Evolutionary conservation across 2,797 vertebrate genomes (phyloP), one percentile per base, ranked within the genome.

Genomic region (Lophotriccus pileatus): DNA sequence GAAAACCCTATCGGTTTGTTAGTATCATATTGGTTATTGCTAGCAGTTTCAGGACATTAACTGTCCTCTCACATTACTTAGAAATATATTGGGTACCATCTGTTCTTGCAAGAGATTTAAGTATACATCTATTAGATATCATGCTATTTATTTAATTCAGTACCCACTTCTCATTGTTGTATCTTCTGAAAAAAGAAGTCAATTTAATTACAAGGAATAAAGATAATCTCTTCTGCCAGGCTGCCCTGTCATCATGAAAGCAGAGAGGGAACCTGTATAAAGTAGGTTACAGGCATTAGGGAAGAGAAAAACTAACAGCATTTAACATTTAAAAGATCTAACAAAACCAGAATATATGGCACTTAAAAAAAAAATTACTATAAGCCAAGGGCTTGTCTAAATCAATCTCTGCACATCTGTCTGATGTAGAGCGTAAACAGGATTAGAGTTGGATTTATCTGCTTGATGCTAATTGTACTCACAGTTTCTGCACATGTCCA

Each of bases 321-420:
- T 95, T 96, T 96, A 96, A 97, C 97, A 94, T 97, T 97, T 97
- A 97, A 96, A 97, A 97, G 97, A 89, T 96, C 97, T 95, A 95
- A 96, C 95, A 96, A 96, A 98, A 98, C 89, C 91, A 97, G 96
- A 97, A 95, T 96, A 94, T 94, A 95, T 52, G 92, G 95, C 96
- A 97, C 97, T 98, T 97, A 30, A 97, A 97, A 92, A 97, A 98
- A 98, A 98, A 97, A 97, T 97, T 97, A 98, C 98, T 98, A 97
- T 98, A 98, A 98, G 98, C 98, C 97, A 96, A 98, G 94, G 94
- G 96, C 97, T 98, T 98, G 98, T 98, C 98, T 97, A 96, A 98
- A 98, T 98, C 98, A 98, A 98, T 98, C 98, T 98, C 98, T 98
- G 98, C 98, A 98, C 98, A 98, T 98, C 98, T 99, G 98, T 98